Conservation (phyloP, 2,113 vertebrate species). For the Actenoides lindsayi region DNA sequence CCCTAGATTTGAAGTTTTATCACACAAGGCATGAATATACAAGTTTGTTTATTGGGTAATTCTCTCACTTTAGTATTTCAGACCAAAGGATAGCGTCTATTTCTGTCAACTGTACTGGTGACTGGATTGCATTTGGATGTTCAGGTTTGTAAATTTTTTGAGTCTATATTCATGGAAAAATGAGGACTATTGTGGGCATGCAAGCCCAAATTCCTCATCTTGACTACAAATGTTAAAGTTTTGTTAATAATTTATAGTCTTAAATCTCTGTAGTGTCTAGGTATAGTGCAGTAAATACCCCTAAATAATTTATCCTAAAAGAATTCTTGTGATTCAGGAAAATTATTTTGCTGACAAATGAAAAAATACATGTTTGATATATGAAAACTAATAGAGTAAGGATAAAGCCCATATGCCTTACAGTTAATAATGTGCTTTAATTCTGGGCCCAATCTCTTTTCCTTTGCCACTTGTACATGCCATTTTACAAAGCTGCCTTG, state of each 20-base stretch:
- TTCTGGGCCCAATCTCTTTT: not conserved
- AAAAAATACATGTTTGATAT: not conserved
- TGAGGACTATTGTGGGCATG: not conserved
- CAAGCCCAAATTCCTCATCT: not conserved
- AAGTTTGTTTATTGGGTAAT: not conserved
- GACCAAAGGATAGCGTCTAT: slow-evolving; percentile 90
- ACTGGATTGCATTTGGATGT: slow-evolving; percentile 96
- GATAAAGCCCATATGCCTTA: not conserved
- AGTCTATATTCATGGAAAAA: not conserved
- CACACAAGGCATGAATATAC: not conserved
- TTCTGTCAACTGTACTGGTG: slow-evolving; percentile 87
- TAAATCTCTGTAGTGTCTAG: not conserved
- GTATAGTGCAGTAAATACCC: not conserved
- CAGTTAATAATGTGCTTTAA: not conserved
- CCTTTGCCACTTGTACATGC: not conserved
- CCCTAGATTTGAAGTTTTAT: not conserved
- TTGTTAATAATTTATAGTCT: not conserved
- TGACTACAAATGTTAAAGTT: not conserved
- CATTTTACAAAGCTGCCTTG: not conserved
- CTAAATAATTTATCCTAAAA: not conserved
- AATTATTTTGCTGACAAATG: not conserved
- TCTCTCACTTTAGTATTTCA: slow-evolving; percentile 83
- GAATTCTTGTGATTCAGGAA: not conserved
- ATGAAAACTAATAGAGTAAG: not conserved
- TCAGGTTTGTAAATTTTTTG: slow-evolving; percentile 77